Evolutionary conservation across 2,113 vertebrate genomes (phyloP).

Genomic region (Physeter macrocephalus): DNA sequence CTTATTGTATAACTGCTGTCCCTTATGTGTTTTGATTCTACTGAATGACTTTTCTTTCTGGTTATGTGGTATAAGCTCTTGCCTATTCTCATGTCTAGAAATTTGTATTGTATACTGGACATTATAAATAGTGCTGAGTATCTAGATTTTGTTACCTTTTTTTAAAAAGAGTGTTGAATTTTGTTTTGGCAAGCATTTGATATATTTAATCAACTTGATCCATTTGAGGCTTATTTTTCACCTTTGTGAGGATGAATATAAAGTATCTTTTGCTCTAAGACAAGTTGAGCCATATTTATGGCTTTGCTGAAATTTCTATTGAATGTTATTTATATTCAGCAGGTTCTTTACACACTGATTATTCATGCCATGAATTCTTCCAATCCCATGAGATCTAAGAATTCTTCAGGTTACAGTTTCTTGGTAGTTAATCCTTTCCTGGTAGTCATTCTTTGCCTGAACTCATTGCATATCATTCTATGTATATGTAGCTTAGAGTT

Average conservation of each 20-base stretch:
- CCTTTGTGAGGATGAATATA: background rate
- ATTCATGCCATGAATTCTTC: background rate
- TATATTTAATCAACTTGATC: background rate
- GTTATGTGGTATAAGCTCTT: background rate
- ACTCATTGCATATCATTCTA: background rate
- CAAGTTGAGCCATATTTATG: background rate
- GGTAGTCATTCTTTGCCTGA: background rate
- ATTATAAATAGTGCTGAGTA: background rate
- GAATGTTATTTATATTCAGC: background rate
- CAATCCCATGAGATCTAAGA: background rate
- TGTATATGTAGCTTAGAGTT: background rate
- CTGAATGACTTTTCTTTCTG: background rate
- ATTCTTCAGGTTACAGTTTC: background rate
- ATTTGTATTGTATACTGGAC: background rate
- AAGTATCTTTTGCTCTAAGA: background rate
- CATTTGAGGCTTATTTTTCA: background rate
- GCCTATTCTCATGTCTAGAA: background rate
- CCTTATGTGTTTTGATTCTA: background rate
- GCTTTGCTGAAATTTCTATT: background rate
- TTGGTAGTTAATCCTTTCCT: background rate
- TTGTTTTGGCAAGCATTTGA: background rate
- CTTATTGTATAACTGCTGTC: background rate
- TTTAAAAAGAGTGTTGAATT: background rate
- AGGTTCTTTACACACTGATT: background rate
- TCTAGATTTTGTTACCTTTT: background rate